phyloP scores from a whole-genome alignment of 2,797 vertebrate species.

The Enteromius mattozi region DNA sequence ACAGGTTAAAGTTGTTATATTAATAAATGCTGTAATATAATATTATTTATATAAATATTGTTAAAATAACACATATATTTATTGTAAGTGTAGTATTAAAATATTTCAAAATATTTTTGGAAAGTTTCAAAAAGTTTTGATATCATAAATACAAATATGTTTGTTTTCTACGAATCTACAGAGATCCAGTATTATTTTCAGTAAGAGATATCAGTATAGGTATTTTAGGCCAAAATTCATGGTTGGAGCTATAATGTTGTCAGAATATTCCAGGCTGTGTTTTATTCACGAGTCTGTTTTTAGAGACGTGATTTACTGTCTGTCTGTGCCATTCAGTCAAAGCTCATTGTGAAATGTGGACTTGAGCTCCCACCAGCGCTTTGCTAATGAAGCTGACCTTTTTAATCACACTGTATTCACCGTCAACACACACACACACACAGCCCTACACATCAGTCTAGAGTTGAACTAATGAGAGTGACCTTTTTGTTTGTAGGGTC shows the following conservation, averaged over 20 bases:
- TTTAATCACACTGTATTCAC: conserved; percentile 67
- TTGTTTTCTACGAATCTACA: not conserved
- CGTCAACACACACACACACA: conserved; percentile 47
- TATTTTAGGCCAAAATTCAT: not conserved
- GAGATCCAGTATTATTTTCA: not conserved
- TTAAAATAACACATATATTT: not conserved
- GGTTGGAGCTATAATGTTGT: not conserved
- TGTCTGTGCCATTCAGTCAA: conserved; percentile 57
- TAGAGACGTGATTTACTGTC: conserved; percentile 55
- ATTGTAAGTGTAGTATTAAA: not conserved
- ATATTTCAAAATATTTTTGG: not conserved
- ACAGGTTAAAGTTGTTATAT: no score
- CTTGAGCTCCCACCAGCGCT: conserved; percentile 61
- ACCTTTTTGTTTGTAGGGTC: conserved; percentile 78
- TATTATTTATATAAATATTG: not conserved
- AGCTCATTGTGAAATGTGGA: conserved; percentile 54
- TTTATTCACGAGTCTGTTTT: conserved; percentile 51
- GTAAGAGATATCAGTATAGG: not conserved
- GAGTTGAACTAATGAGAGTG: conserved; percentile 78
- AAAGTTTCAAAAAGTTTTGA: not conserved
- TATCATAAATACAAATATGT: not conserved
- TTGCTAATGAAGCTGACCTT: conserved; percentile 82
- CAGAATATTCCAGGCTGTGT: not conserved
- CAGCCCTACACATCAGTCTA: conserved; percentile 57
- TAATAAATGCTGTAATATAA: not conserved